A percentile compares a stretch with the other conserved stretches of the same genome.
Conservation (phyloP, 2,113 vertebrate genomes). For the Axis porcinus region DNA sequence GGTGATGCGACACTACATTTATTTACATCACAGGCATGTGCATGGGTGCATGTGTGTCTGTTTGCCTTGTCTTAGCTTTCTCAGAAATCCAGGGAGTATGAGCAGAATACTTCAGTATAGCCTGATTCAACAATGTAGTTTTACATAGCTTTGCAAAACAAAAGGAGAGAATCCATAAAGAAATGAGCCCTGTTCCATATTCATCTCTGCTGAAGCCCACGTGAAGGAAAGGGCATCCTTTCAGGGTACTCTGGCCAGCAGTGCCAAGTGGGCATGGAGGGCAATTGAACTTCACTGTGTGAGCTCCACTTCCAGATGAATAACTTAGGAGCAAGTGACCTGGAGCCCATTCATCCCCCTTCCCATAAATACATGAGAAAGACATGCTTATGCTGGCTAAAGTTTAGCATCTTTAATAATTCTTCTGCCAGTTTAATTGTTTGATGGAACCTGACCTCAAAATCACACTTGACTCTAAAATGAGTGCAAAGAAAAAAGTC, state of each 20-base stretch:
- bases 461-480: slow-evolving; percentile 42
- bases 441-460: background rate
- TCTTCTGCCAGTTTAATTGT: slow-evolving; percentile 25
- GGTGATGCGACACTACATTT: background rate
- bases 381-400: background rate
- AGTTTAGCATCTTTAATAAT: slow-evolving; percentile 44
- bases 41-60: too few relatives aligned
- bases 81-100: background rate
- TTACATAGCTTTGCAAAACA: background rate
- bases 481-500: slow-evolving; percentile 5
- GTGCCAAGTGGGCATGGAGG: background rate
- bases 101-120: background rate
- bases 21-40: background rate
- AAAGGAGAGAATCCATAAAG: background rate
- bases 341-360: background rate
- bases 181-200: background rate
- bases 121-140: background rate
- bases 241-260: background rate
- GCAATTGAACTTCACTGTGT: background rate
- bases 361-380: slow-evolving; percentile 39
- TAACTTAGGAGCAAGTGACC: background rate
- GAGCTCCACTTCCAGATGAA: background rate
- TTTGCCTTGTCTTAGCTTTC: background rate
- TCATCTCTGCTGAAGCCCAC: background rate
- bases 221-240: background rate